These are phyloP conservation scores for Coregonus ussuriensis DNA, from an alignment of 2,797 vertebrate genomes.

Conservation along the genomic window DNA sequence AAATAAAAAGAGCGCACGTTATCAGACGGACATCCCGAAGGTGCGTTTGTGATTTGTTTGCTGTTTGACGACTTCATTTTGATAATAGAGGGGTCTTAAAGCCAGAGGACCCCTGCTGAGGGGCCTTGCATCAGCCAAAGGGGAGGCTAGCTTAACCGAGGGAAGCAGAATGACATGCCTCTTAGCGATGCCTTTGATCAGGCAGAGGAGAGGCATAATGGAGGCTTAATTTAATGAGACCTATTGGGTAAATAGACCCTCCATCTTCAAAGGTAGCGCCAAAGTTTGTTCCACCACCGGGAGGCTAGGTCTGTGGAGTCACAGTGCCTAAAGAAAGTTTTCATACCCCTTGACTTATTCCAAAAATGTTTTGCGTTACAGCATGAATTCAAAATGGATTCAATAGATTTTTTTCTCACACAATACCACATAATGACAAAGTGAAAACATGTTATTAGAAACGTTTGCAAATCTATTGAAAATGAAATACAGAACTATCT, in stretches of 20 bases:
- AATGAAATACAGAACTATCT: too few relatives aligned
- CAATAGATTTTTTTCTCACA: too few relatives aligned
- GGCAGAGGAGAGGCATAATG: conserved; percentile 86
- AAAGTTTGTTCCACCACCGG: conserved; percentile 77
- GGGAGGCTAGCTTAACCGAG: conserved; percentile 63
- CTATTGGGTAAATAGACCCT: conserved; percentile 91
- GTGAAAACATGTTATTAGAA: too few relatives aligned
- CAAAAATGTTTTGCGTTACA: too few relatives aligned
- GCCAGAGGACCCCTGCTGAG: conserved; percentile 76
- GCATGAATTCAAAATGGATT: too few relatives aligned
- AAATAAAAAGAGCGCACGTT: conserved; percentile 42
- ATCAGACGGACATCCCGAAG: conserved; percentile 81
- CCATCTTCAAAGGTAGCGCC: conserved; percentile 89
- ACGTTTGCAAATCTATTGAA: too few relatives aligned
- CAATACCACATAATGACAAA: too few relatives aligned
- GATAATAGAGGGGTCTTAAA: conserved; percentile 89
- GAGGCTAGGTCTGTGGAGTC: conserved; percentile 69
- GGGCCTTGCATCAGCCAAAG: conserved; percentile 74
- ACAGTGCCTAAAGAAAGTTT: too few relatives aligned
- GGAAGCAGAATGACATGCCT: conserved; percentile 85
- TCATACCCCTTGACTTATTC: too few relatives aligned
- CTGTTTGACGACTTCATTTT: conserved; percentile 84
- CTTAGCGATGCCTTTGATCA: conserved; percentile 95
- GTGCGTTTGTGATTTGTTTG: conserved; percentile 68
- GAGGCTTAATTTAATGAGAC: conserved; percentile 97